Evolutionary conservation across 2,797 vertebrate genomes (phyloP), one percentile per base, ranked within the genome.

Genomic region (Microctenopoma steveboyesi): DNA sequence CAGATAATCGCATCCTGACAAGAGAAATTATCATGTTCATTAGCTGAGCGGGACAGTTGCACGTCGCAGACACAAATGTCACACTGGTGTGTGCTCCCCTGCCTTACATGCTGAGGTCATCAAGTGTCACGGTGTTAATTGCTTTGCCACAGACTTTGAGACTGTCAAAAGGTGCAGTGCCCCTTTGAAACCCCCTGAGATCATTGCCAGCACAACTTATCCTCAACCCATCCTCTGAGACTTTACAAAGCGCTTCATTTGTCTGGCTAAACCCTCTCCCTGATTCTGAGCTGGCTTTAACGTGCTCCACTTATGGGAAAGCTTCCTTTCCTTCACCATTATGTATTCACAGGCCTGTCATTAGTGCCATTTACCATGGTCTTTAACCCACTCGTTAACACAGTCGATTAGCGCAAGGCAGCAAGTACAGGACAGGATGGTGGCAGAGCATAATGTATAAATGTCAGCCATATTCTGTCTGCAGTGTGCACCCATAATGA

Each of bases 1-100:
- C 57, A 79, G 80, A 89, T 91, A 90, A 88, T 89, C 86, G 87
- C 89, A 83, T 72, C 74, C 84, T 88, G 88, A 91, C 85, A 87
- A 76, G 70, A 72, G 81, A 88, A 88, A 89, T 88, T 14, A 89
- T 82, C 57, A 39, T 61, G 75, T 82, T 89, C 66, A 33, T 75
- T 48, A 37, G 78, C 73, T 46, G 81, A 84, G 78, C 73, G 15
- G 73, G 69, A 74, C 82, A 67, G 77, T 85, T 73, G 71, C 12
- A 18, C 60, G 81, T 70, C 76, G 76, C 39, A 15, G 64, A 78
- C 76, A 84, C 51, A 87, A 87, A 89, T 88, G 83, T 86, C 87
- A 87, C 65, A 48, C 71, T 53, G 64, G 72, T 76, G 66, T 80
- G 71, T 82, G 79, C 79, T 76, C 40, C 56, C 43, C 30, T 58